Evolutionary conservation across 2,797 vertebrate species (phyloP).

Genomic region (Rhinatrema bivittatum): DNA sequence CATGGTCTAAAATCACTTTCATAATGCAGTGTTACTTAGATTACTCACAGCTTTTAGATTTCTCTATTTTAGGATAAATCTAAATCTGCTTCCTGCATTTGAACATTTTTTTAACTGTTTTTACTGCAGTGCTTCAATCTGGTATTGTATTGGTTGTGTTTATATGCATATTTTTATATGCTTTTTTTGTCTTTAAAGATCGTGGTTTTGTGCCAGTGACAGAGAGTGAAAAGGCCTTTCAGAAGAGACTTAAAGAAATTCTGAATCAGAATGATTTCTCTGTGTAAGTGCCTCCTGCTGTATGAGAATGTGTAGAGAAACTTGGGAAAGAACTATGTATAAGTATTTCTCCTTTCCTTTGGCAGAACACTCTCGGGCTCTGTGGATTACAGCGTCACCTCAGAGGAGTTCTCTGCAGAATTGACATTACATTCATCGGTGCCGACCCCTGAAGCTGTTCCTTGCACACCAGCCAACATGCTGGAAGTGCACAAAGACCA

Average conservation of each 20-base stretch:
- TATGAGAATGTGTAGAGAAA: no score
- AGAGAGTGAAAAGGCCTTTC: conserved; percentile 85
- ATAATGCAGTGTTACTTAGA: no score
- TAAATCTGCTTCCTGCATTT: no score
- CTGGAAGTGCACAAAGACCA: conserved; percentile 76
- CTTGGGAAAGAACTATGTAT: no score
- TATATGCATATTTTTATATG: background rate
- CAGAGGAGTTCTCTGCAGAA: conserved; percentile 68
- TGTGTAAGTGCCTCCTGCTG: conserved; percentile 75
- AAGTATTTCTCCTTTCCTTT: conserved; percentile 28
- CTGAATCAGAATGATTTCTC: conserved; percentile 86
- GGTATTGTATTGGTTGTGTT: no score
- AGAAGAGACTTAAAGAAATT: conserved; percentile 87
- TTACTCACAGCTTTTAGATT: no score
- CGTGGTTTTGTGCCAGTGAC: conserved; percentile 65
- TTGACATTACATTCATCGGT: conserved; percentile 73
- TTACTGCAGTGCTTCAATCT: no score
- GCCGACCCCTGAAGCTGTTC: conserved; percentile 54
- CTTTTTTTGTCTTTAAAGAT: conserved; percentile 63
- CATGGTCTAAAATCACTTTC: no score
- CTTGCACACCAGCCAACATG: conserved; percentile 68
- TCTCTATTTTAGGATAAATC: no score
- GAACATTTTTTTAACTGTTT: no score
- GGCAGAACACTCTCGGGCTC: conserved; percentile 73
- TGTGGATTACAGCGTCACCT: conserved; percentile 58